Evolutionary conservation across 2,888 invertebrate genomes (phyloP).

Genomic region (Lepidonotus clava): DNA sequence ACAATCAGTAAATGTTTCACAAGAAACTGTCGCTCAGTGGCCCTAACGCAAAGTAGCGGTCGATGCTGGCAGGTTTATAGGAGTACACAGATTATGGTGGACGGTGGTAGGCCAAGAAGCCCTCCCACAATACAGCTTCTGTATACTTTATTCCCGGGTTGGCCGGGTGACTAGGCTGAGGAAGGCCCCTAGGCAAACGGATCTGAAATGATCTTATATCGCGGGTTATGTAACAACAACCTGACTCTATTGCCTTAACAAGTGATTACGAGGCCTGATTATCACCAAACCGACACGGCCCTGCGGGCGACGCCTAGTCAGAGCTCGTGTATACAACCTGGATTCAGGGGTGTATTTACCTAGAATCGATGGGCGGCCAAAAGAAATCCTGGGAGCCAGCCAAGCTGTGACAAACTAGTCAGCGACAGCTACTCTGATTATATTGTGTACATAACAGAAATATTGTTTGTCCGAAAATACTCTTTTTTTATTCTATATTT

Average conservation of each 20-base stretch:
- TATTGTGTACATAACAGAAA: neutral
- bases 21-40: slow-evolving; percentile 6
- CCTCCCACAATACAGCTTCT: no score
- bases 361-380: neutral
- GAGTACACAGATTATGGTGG: no score
- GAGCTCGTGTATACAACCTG: neutral
- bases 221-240: slow-evolving; percentile 12
- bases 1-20: slow-evolving; percentile 32
- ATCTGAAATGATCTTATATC: no score
- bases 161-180: no score
- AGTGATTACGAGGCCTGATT: neutral
- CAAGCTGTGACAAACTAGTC: neutral
- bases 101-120: no score
- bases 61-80: no score
- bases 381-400: neutral
- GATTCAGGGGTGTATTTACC: no score
- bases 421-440: neutral
- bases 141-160: no score
- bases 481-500: no score
- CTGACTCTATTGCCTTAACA: neutral
- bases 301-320: neutral
- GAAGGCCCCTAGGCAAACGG: no score
- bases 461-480: neutral
- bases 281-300: neutral
- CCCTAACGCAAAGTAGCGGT: neutral